Evolutionary conservation across 1,140 invertebrate species (phyloP), one percentile per base, ranked within the genome.

Genomic region (Eufriesea mexicana): DNA sequence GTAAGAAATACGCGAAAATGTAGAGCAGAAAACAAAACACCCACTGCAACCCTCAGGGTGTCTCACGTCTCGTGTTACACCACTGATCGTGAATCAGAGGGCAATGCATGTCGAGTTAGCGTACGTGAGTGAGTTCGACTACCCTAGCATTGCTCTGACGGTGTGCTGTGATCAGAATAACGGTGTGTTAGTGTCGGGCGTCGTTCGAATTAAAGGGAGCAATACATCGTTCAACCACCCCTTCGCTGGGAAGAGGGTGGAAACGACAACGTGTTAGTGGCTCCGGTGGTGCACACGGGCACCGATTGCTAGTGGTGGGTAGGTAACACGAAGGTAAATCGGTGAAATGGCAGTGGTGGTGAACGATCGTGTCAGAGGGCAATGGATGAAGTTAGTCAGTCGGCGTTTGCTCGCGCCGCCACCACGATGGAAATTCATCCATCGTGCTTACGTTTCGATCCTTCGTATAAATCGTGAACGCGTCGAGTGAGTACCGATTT

Each of bases 371-470:
- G 80, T 86, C 62, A 85, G 86, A 89, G 77, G 86, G 88, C 83
- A 89, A 87, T 85, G 88, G 73, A 92, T 93, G 89, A 86, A 88
- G 87, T 79, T 84, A 89, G 83, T 89, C 79, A 93, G 92, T 92
- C 92, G 91, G 91, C 92, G 91, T 91, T 89, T 86, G 86, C 82
- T 80, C 87, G 90, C 85, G 87, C 71, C 88, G 87, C 89, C 88
- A 89, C 76, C 89, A 83, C 82, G 61, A 86, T 84, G 83, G 51
- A 59, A 35, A 45, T 62, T 54, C 49, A 47, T 83, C 75, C 81
- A 25, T 79, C 76, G 54, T 28, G 51, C n/a, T n/a, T 42, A 18
- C 55, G 25, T 54, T 68, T 23, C 67, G 5, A n/a, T 57, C 82
- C 42, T 25, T 16, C 55, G 20, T 45, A 42, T 25, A 45, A 25